A percentile compares a stretch with the other conserved stretches of the same genome.
Evolutionary conservation across 2,797 vertebrate species (phyloP).

Genomic region (Uromys caudimaculatus): DNA sequence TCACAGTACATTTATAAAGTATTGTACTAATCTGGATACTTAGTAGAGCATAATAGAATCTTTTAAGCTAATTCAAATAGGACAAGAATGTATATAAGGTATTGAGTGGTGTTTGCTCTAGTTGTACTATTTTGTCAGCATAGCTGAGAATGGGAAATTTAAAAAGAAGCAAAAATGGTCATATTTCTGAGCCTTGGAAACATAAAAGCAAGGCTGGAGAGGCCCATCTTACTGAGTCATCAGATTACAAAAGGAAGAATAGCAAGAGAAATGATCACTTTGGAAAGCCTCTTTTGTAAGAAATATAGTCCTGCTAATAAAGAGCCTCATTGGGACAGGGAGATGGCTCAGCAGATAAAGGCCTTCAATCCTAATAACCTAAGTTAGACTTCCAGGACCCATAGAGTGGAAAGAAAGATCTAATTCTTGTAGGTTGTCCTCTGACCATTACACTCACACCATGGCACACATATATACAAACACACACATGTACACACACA

Average conservation of each 20-base stretch:
- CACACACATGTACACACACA: background rate
- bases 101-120: background rate
- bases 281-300: background rate
- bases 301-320: background rate
- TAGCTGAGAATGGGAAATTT: background rate
- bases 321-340: background rate
- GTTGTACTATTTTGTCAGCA: background rate
- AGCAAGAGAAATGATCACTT: background rate
- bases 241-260: background rate
- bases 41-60: slow-evolving; percentile 22
- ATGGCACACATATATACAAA: background rate
- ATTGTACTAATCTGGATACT: background rate
- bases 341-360: background rate
- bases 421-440: background rate
- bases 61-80: slow-evolving; percentile 51
- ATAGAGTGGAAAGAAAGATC: background rate
- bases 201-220: background rate
- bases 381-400: background rate
- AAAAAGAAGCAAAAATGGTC: background rate
- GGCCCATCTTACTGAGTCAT: background rate
- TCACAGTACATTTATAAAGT: slow-evolving; percentile 21
- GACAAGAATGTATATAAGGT: background rate
- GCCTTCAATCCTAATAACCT: background rate
- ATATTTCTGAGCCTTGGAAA: background rate
- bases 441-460: background rate